These are phyloP conservation scores for Acanthopagrus latus DNA, from an alignment of 2,797 vertebrate species.

Conservation along the genomic window DNA sequence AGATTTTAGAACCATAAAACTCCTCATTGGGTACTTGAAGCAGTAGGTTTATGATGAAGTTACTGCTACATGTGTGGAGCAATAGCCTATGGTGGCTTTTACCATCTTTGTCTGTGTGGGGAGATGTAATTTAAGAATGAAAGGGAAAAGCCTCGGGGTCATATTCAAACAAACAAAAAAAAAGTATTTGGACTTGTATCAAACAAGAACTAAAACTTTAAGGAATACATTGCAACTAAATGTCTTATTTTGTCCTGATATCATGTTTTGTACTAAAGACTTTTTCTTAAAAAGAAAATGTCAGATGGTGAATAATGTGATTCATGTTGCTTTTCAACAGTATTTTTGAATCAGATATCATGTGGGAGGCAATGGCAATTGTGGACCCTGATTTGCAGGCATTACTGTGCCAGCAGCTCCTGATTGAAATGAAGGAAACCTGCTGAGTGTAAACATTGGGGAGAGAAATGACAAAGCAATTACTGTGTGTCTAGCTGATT, in stretches of 20 bases:
- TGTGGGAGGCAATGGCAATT: constrained; percentile 26
- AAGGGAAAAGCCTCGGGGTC: neutral
- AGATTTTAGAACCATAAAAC: constrained; percentile 45
- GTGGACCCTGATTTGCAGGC: constrained; percentile 41
- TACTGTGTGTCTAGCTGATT: constrained; percentile 50
- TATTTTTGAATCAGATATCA: constrained; percentile 18
- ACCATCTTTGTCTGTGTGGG: neutral
- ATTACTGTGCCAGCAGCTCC: constrained; percentile 22
- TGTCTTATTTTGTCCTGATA: neutral
- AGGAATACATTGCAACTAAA: neutral
- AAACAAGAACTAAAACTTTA: neutral
- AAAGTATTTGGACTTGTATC: neutral
- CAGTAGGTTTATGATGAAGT: constrained; percentile 24
- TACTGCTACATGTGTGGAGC: constrained; percentile 12
- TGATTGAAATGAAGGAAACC: constrained; percentile 65
- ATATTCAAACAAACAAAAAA: neutral
- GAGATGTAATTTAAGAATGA: constrained; percentile 3
- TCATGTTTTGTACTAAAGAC: neutral
- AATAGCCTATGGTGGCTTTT: constrained; percentile 12
- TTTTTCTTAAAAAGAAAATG: neutral
- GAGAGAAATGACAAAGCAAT: constrained; percentile 55
- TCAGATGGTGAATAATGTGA: neutral
- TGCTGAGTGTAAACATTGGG: constrained; percentile 58
- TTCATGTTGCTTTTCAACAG: constrained; percentile 8
- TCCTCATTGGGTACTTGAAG: constrained; percentile 7